Percentiles rank a stretch among this genome's conserved stretches.
Evolutionary conservation across 2,113 vertebrate genomes (phyloP).

Genomic region (Hemibagrus wyckioides): DNA sequence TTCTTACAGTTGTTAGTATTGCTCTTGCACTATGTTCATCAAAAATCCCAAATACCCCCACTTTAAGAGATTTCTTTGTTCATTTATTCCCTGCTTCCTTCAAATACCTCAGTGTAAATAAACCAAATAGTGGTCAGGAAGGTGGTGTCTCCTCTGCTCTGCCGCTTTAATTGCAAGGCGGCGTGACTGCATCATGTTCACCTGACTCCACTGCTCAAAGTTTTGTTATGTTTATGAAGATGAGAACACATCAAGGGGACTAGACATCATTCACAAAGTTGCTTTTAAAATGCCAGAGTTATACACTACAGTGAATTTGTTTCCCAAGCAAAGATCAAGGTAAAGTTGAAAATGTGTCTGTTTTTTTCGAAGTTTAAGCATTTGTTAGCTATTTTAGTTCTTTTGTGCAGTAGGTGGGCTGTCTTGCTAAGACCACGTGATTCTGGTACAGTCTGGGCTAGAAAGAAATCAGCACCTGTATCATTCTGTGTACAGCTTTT

Average conservation of each 20-base stretch:
- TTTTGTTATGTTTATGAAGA: constrained; percentile 3
- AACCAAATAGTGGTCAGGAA: too few relatives aligned
- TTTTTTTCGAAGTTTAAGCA: too few relatives aligned
- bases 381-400: too few relatives aligned
- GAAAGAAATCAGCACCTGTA: background rate
- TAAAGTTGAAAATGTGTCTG: background rate
- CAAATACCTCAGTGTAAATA: background rate
- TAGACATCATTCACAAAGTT: too few relatives aligned
- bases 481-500: background rate
- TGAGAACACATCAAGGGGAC: too few relatives aligned
- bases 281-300: background rate
- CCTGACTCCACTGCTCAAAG: background rate
- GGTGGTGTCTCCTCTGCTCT: background rate
- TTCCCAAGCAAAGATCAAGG: too few relatives aligned
- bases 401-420: background rate
- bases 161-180: background rate
- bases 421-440: background rate
- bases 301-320: too few relatives aligned
- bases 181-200: background rate
- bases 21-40: background rate
- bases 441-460: background rate
- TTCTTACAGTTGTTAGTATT: background rate
- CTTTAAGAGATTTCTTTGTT: background rate
- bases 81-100: background rate
- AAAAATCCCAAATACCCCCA: background rate